A percentile compares a stretch with the other conserved stretches of the same genome.
Conservation (phyloP, 2,888 invertebrate genomes). For the Brachyptera risi region DNA sequence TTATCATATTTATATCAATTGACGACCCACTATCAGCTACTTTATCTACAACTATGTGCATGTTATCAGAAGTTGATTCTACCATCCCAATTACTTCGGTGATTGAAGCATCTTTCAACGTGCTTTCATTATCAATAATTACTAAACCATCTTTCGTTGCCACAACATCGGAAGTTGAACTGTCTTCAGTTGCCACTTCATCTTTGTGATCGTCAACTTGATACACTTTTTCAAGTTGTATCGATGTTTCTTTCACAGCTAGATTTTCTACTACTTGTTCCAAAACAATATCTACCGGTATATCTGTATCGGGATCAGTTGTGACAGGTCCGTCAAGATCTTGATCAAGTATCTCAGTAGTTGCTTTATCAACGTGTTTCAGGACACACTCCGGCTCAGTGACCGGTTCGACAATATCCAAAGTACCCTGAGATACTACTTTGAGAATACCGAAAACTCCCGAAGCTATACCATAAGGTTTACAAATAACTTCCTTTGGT, state of each 20-base stretch:
- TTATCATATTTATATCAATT: too few relatives aligned
- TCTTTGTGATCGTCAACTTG: too few relatives aligned
- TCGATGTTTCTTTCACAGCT: neutral
- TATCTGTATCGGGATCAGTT: neutral
- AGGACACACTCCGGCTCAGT: conserved; percentile 1
- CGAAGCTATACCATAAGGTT: conserved; percentile 4
- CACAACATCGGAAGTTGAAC: too few relatives aligned
- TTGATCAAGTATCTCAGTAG: too few relatives aligned
- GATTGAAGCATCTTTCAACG: too few relatives aligned
- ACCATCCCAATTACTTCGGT: conserved; percentile 9
- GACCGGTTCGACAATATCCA: conserved; percentile 14
- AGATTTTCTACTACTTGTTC: neutral
- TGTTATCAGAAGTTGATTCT: conserved; percentile 16
- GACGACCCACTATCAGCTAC: conserved; percentile 7
- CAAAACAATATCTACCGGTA: neutral
- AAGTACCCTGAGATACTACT: neutral
- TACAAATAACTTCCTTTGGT: neutral
- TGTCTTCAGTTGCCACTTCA: too few relatives aligned
- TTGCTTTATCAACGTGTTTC: too few relatives aligned
- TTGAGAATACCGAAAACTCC: conserved; percentile 4
- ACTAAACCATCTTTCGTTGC: too few relatives aligned
- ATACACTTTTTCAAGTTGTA: too few relatives aligned
- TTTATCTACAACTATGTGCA: conserved; percentile 1
- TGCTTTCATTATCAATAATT: too few relatives aligned
- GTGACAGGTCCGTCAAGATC: neutral